Conservation (phyloP, 2,797 vertebrate genomes). For the Myripristis murdjan region DNA sequence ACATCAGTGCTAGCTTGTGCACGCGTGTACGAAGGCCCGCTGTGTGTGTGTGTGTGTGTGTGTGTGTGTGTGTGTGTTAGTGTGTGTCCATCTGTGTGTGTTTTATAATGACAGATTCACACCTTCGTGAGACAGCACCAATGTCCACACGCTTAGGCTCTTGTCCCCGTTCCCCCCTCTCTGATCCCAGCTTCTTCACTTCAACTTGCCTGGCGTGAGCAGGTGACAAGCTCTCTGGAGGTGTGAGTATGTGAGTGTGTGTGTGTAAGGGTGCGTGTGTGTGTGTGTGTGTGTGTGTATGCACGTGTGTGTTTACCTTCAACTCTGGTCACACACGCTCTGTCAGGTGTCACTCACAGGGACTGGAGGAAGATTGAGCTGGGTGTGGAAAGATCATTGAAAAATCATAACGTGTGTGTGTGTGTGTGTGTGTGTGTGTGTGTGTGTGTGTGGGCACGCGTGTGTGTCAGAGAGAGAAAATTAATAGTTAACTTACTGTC, state of each 20-base stretch:
- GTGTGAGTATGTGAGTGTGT: too few species aligned
- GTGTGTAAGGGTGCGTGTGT: too few species aligned
- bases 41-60: not conserved
- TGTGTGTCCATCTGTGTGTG: too few species aligned
- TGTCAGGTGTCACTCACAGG: constrained; percentile 63
- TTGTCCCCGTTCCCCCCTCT: constrained; percentile 35
- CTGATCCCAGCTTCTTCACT: constrained; percentile 28
- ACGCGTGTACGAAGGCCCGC: too few species aligned
- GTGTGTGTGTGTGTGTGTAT: constrained; percentile 16
- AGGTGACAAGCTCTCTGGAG: constrained; percentile 59
- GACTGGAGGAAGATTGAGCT: constrained; percentile 23
- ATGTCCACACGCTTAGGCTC: constrained; percentile 58
- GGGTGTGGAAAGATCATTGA: not conserved
- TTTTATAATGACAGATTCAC: constrained; percentile 62
- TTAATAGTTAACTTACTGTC: not conserved
- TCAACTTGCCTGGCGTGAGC: constrained; percentile 37
- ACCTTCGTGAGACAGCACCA: constrained; percentile 60
- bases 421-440: not conserved
- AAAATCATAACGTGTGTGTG: constrained; percentile 5
- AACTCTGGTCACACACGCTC: constrained; percentile 54
- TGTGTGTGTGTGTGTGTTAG: constrained; percentile 1
- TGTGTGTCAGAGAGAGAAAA: not conserved
- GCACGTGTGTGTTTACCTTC: constrained; percentile 53
- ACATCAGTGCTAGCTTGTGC: not conserved
- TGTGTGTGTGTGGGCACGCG: too few species aligned